Conservation (phyloP, 2,888 invertebrate species). For the Phasia obesa region DNA sequence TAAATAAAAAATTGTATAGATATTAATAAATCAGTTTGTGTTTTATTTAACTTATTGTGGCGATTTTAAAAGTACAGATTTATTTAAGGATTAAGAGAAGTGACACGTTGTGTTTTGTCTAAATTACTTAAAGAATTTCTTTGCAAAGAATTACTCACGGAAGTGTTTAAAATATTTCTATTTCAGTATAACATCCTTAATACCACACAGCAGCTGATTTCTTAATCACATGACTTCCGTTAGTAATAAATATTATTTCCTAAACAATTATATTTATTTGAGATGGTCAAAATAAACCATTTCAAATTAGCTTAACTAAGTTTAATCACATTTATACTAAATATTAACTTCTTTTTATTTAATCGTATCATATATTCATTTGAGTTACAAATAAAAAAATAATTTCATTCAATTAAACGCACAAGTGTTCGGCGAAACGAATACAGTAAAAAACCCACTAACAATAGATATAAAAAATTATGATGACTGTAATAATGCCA, state of each 20-base stretch:
- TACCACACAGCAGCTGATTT: constrained; percentile 3
- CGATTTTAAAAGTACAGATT: too few species aligned
- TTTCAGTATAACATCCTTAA: neutral
- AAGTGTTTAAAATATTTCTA: too few species aligned
- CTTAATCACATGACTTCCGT: constrained; percentile 20
- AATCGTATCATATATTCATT: too few species aligned
- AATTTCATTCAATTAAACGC: constrained; percentile 7
- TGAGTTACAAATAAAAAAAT: constrained; percentile 6
- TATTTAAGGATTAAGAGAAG: too few species aligned
- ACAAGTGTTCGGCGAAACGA: constrained; percentile 50
- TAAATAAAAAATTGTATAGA: too few species aligned
- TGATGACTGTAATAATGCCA: constrained; percentile 76
- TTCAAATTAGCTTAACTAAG: constrained; percentile 53
- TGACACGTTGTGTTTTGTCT: too few species aligned
- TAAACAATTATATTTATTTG: neutral
- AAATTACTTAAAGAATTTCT: too few species aligned
- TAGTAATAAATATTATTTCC: constrained; percentile 10
- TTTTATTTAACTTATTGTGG: too few species aligned
- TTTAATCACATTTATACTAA: constrained; percentile 44
- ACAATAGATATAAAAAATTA: constrained; percentile 32
- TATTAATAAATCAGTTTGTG: too few species aligned
- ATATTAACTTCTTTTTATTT: constrained; percentile 31
- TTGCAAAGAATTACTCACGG: too few species aligned
- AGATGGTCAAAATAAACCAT: constrained; percentile 28
- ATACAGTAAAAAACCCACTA: constrained; percentile 1